Conservation (phyloP, 2,797 vertebrate species). For the Platalea minor region DNA sequence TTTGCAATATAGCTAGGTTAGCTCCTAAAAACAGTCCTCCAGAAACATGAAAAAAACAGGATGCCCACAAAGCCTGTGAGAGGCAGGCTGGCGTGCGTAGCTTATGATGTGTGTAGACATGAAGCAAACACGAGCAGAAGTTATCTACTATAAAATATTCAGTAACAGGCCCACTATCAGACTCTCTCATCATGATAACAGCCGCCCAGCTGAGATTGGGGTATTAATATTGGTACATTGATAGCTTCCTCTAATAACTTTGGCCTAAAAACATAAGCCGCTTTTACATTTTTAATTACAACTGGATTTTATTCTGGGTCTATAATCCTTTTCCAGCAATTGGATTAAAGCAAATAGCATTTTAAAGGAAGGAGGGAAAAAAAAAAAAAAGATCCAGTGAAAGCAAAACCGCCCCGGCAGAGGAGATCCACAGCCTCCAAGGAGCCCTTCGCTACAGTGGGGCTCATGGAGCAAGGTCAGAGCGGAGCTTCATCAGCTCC, state of each 20-base stretch:
- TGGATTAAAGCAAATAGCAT: constrained; percentile 29
- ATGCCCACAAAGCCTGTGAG: background rate
- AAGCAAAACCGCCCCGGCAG: background rate
- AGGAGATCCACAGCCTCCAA: background rate
- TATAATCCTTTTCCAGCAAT: constrained; percentile 51
- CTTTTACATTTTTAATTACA: constrained; percentile 55
- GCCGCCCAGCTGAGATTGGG: background rate
- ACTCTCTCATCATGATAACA: background rate
- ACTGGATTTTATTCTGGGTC: constrained; percentile 10
- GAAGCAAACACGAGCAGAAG: background rate
- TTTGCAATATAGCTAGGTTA: background rate
- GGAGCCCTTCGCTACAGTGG: background rate
- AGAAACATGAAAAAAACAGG: background rate
- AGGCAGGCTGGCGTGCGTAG: background rate
- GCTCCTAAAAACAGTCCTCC: background rate
- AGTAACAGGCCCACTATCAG: background rate
- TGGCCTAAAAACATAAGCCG: constrained; percentile 57
- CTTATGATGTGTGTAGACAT: rapidly evolving
- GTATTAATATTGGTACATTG: background rate
- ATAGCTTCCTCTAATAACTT: constrained; percentile 33
- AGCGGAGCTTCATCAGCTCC: background rate
- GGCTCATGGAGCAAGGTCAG: rapidly evolving
- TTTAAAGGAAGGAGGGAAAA: background rate
- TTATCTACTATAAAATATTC: background rate
- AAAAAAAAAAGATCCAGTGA: background rate